Evolutionary conservation across 2,113 vertebrate genomes (phyloP), one percentile per base, ranked within the genome.

Genomic region (Notechis scutatus): DNA sequence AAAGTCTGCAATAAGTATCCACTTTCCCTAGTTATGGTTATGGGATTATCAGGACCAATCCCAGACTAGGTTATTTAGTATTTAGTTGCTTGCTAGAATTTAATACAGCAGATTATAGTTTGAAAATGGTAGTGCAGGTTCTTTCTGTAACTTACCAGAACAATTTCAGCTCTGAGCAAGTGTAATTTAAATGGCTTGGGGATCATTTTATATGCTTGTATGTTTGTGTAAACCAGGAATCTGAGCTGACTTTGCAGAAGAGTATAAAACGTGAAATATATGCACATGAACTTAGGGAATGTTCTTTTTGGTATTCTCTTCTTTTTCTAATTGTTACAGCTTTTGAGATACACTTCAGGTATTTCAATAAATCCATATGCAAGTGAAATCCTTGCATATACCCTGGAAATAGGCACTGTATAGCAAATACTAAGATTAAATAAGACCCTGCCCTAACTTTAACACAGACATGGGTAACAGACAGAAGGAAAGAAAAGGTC

Each of bases 91-190:
- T 93, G n/a, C 21, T 24, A 57, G n/a, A 93, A 3, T 69, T n/a
- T 34, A 11, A 74, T 74, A 18, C 6, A 74, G 64, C 34, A 74
- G 64, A 14, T n/a, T 74, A 74, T 74, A 81, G 18, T 20, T 81
- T 81, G 6, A 39, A 39, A 39, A 81, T 81, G 15, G 6, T 81
- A 18, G 69, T 81, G 69, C 34, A 81, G 69, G 18, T 81, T 42
- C 61, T 93, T 94, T n/a, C 52, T 92, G 92, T 26, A 86, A 9
- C 42, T 94, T 87, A 88, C 88, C 87, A 93, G 74, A 59, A 93
- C 56, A 81, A 11, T 1, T 42, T 94, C 69, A 20, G 81, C 54
- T 91, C 86, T 5, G 8, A 42, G 10, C 24, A 18, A 59, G 1
- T 55, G 59, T 26, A 20, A 18, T 59, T 59, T 87, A 14, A 5